Evolutionary conservation across 2,797 vertebrate genomes (phyloP).

Genomic region (Pyrocephalus nanus): DNA sequence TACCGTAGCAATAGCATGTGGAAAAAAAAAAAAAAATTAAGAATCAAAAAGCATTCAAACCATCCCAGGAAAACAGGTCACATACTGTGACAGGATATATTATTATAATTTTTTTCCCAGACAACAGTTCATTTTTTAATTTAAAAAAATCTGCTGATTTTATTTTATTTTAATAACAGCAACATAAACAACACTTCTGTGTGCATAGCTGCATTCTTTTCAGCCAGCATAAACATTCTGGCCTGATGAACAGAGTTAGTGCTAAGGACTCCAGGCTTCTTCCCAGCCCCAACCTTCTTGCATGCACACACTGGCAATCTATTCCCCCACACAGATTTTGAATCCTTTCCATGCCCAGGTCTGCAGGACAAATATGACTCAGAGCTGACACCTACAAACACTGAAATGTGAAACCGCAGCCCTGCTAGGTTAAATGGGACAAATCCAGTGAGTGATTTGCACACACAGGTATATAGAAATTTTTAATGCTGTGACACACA

Average conservation of each 20-base stretch:
- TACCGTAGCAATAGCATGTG: not conserved
- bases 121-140: not conserved
- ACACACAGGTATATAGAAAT: not conserved
- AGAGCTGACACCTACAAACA: not conserved
- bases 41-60: not conserved
- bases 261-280: not conserved
- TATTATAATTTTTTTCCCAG: not conserved
- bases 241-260: not conserved
- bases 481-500: not conserved
- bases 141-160: not conserved
- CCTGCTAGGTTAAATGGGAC: not conserved
- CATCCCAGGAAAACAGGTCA: not conserved
- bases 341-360: not conserved
- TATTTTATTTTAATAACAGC: not conserved
- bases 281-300: not conserved
- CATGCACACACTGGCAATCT: not conserved
- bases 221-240: not conserved
- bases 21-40: not conserved
- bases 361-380: conserved; percentile 12
- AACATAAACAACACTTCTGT: not conserved
- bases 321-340: not conserved
- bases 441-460: not conserved
- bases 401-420: not conserved
- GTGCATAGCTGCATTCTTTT: not conserved
- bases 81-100: not conserved